These are phyloP conservation scores for Polypedilum vanderplanki DNA, from an alignment of 1,140 invertebrate species.

Conservation along the genomic window DNA sequence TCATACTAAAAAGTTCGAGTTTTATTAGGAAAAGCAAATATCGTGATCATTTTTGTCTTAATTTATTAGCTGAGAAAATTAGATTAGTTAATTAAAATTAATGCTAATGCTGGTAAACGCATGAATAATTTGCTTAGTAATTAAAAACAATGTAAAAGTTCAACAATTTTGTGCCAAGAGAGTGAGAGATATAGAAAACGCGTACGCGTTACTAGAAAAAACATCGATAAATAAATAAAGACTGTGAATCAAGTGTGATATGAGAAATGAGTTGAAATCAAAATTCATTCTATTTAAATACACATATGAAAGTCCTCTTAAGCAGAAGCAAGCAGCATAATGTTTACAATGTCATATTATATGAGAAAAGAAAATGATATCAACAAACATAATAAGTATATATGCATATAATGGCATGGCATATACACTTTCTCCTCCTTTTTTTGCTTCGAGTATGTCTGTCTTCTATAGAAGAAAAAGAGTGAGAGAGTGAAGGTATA, in stretches of 20 bases:
- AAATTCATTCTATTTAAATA: neutral
- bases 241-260: neutral
- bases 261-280: neutral
- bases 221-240: neutral
- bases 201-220: neutral
- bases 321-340: neutral
- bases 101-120: slow-evolving; percentile 9
- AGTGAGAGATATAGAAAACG: neutral
- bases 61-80: neutral
- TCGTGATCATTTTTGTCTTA: no score
- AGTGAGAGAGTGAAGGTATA: neutral
- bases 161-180: slow-evolving; percentile 17
- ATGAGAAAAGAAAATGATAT: slow-evolving; percentile 7
- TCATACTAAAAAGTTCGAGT: no score
- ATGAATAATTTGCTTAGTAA: slow-evolving; percentile 10
- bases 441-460: neutral
- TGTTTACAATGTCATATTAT: slow-evolving; percentile 13
- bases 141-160: slow-evolving; percentile 19
- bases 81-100: slow-evolving; percentile 4
- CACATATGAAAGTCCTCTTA: neutral
- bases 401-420: neutral
- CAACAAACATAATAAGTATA: slow-evolving; percentile 12
- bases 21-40: no score
- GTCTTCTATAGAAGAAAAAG: no score
- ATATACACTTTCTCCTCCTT: neutral